Evolutionary conservation across 2,888 invertebrate species (phyloP).

Genomic region (Euproctis similis): DNA sequence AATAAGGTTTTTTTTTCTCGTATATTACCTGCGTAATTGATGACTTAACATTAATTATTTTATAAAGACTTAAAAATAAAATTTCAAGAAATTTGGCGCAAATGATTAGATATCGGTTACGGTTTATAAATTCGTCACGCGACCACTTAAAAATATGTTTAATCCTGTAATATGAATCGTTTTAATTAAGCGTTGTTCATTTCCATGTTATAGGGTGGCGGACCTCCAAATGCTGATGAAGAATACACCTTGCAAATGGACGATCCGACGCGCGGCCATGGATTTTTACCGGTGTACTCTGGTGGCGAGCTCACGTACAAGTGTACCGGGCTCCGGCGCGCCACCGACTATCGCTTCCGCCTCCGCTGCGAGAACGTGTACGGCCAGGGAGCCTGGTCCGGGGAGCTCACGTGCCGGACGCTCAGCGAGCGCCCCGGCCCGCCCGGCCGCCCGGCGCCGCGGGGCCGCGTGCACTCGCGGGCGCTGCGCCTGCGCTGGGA

Average conservation of each 20-base stretch:
- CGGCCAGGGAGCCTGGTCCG: constrained; percentile 88
- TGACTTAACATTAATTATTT: too few relatives aligned
- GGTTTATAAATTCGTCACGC: too few relatives aligned
- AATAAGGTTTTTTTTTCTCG: too few relatives aligned
- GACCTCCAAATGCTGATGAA: too few relatives aligned
- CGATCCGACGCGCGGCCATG: constrained; percentile 80
- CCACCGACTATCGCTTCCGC: constrained; percentile 88
- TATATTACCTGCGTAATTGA: too few relatives aligned
- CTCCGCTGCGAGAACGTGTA: constrained; percentile 88
- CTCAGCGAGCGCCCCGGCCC: constrained; percentile 85
- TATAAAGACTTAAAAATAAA: too few relatives aligned
- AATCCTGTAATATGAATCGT: too few relatives aligned
- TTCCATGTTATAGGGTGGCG: too few relatives aligned
- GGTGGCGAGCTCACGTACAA: constrained; percentile 82
- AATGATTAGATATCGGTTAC: too few relatives aligned
- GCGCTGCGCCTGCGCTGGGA: constrained; percentile 90
- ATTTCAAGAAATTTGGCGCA: too few relatives aligned
- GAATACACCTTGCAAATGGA: constrained; percentile 91
- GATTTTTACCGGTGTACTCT: constrained; percentile 86
- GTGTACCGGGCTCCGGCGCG: constrained; percentile 81
- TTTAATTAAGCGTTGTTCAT: too few relatives aligned
- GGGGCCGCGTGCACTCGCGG: constrained; percentile 88
- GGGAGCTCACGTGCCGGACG: constrained; percentile 85
- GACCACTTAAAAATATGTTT: too few relatives aligned
- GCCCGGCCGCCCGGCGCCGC: constrained; percentile 85